Evolutionary conservation across 1,140 invertebrate genomes (phyloP).

Genomic region (Rhyzopertha dominica): DNA sequence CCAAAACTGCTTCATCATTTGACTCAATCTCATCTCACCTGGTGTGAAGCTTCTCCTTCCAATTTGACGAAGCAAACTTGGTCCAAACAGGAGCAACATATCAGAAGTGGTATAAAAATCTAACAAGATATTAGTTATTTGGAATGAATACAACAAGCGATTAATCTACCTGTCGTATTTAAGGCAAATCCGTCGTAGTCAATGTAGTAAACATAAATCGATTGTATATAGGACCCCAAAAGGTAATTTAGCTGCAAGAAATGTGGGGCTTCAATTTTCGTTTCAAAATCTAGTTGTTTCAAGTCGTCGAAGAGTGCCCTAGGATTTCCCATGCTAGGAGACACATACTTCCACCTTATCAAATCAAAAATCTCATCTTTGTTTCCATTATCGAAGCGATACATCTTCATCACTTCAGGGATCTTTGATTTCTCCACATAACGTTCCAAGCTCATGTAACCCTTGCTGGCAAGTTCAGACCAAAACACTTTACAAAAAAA

Average conservation of each 20-base stretch:
- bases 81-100: conserved; percentile 59
- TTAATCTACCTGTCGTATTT: conserved; percentile 22
- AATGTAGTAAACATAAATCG: conserved; percentile 33
- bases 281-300: conserved; percentile 44
- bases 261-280: conserved; percentile 47
- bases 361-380: conserved; percentile 43
- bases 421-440: conserved; percentile 50
- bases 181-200: conserved; percentile 23
- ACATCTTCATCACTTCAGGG: conserved; percentile 45
- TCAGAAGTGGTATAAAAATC: conserved; percentile 45
- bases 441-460: conserved; percentile 45
- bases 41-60: conserved; percentile 51
- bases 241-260: conserved; percentile 44
- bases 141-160: not conserved
- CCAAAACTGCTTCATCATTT: conserved; percentile 52
- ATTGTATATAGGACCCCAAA: conserved; percentile 39
- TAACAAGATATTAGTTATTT: conserved; percentile 6
- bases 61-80: conserved; percentile 57
- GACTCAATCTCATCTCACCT: conserved; percentile 55
- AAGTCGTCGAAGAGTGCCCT: conserved; percentile 42
- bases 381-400: conserved; percentile 37
- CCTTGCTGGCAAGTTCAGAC: conserved; percentile 50
- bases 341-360: conserved; percentile 51
- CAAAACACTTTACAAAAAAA: conserved; percentile 34
- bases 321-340: conserved; percentile 31